Base-by-base conservation (phyloP, 2,888 invertebrate species). In the Dryadula phaetusa region DNA sequence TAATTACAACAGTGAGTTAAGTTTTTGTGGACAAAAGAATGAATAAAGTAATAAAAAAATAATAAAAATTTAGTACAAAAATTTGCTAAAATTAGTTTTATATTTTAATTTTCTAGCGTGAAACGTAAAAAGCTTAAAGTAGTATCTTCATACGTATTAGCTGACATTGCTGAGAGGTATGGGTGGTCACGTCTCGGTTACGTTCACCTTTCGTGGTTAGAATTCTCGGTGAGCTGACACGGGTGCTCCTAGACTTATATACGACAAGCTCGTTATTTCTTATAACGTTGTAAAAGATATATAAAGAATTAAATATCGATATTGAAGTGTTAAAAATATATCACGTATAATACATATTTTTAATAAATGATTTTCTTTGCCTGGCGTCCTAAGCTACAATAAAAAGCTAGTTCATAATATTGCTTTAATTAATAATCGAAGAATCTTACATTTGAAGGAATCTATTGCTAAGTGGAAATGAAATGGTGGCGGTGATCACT, bases 181-280 rank as follows among this genome's bases (percentile, higher is more conserved):
- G 70, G 67, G 32, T 69, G 69, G 69, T 67, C 71, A 71, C 71
- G 71, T 71, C 63, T 69, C 67, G 53, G 67, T 64, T 64, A 25
- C 56, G 25, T 56, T 56, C 56, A 56, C 69, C 69, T 65, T 67
- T 69, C 58, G 56, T 60, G 40, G 69, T 60, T 52, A 67, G 71
- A 56, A 70, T 69, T 64, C 69, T 67, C 52, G n/a, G 63, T 61
- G 62, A 62, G 54, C 53, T 67, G 67, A 71, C 67, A 40, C 63
- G 49, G 18, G 49, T 56, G 40, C 63, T 62, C 16, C 42, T 52
- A 56, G 44, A 37, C 49, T 44, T 52, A 47, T 62, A 40, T 62
- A 56, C 16, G 34, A 37, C 37, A 37, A 22, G 22, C 12, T 22
- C 3, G 37, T 40, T 3, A 56, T 56, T 22, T 56, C 56, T 37